Evolutionary conservation across 2,113 vertebrate genomes (phyloP).

Genomic region (Gasterosteus aculeatus): DNA sequence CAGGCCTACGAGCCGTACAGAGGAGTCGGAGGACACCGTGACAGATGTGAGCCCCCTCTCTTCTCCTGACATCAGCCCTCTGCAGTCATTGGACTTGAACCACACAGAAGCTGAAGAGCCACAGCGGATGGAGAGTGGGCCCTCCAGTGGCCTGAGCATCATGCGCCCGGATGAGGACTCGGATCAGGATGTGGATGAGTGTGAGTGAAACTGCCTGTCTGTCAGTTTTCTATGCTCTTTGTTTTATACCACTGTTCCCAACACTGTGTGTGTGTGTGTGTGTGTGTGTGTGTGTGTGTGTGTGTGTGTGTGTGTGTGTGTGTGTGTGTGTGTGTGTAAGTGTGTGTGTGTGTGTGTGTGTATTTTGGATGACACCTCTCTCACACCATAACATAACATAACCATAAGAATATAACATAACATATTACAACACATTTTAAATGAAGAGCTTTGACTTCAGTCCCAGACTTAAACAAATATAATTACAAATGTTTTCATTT

Average conservation of each 20-base stretch:
- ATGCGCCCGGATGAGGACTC: constrained; percentile 35
- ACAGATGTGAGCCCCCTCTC: constrained; percentile 91
- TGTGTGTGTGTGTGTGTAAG: too few species aligned
- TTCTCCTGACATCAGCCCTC: constrained; percentile 87
- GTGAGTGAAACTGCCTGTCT: constrained; percentile 40
- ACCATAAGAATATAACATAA: too few species aligned
- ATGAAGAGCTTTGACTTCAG: neutral
- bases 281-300: too few species aligned
- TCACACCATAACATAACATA: neutral
- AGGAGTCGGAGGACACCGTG: constrained; percentile 87
- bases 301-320: too few species aligned
- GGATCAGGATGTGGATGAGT: constrained; percentile 46
- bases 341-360: too few species aligned
- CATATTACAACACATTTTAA: neutral
- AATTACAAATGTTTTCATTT: too few species aligned
- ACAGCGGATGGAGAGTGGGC: constrained; percentile 34
- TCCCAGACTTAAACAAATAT: neutral
- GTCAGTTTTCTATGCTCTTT: neutral
- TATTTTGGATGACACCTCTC: too few species aligned
- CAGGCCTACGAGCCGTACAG: constrained; percentile 51
- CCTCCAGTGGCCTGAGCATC: constrained; percentile 52
- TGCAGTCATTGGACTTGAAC: constrained; percentile 84
- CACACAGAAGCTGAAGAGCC: constrained; percentile 40
- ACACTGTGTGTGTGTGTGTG: too few species aligned
- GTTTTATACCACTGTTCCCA: neutral